Percentiles rank a stretch among this genome's conserved stretches.
These are phyloP conservation scores for Muscina levida DNA, from an alignment of 2,888 invertebrate genomes.

Conservation along the genomic window DNA sequence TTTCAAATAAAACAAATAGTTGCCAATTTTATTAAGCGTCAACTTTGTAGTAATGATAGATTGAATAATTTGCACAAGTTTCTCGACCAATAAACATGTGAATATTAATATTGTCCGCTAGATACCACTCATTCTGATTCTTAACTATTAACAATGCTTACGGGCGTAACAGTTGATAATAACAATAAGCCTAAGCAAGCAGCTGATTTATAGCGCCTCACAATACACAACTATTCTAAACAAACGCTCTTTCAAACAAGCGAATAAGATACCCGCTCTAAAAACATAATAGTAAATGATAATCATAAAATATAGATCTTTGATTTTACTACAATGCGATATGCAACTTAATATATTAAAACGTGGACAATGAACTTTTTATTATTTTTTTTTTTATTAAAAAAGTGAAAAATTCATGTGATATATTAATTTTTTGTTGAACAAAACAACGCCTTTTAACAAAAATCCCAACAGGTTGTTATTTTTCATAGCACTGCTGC, in stretches of 20 bases:
- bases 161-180: no score
- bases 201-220: neutral
- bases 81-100: no score
- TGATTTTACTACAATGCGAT: constrained; percentile 2
- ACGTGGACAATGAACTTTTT: constrained; percentile 23
- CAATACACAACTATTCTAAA: constrained; percentile 6
- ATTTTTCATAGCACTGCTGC: neutral
- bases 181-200: neutral
- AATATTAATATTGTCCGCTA: no score
- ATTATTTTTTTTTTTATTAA: constrained; percentile 12
- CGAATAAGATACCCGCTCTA: neutral
- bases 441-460: constrained; percentile 50
- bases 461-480: constrained; percentile 57
- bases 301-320: constrained; percentile 59
- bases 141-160: no score
- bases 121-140: no score
- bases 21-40: no score
- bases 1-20: no score
- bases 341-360: constrained; percentile 7
- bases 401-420: constrained; percentile 39
- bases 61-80: no score
- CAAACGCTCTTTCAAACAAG: constrained; percentile 41
- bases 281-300: constrained; percentile 22
- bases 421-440: constrained; percentile 60
- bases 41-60: no score